Evolutionary conservation across 2,888 invertebrate species (phyloP).

Genomic region (Colostygia pectinataria): DNA sequence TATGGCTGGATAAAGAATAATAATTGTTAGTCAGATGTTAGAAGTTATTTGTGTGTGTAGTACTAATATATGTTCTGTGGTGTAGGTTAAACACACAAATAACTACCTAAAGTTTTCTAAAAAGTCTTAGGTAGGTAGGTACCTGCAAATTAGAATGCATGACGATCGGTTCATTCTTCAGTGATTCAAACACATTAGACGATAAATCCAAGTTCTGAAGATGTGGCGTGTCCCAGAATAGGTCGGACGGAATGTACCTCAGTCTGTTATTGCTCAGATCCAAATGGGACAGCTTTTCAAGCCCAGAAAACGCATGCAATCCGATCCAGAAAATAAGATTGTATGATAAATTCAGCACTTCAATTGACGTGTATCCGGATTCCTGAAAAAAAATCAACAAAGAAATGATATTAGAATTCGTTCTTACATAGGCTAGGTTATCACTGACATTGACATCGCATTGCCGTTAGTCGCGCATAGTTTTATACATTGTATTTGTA

Average conservation of each 20-base stretch:
- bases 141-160: conserved; percentile 80
- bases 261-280: conserved; percentile 85
- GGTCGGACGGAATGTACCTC: conserved; percentile 77
- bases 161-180: conserved; percentile 82
- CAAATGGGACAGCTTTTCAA: conserved; percentile 75
- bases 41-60: too few relatives aligned
- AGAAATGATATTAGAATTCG: too few relatives aligned
- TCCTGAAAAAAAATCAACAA: conserved; percentile 62
- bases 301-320: conserved; percentile 82
- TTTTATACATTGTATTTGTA: too few relatives aligned
- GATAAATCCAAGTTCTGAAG: conserved; percentile 82
- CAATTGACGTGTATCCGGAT: conserved; percentile 70
- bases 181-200: conserved; percentile 83
- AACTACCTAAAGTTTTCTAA: too few relatives aligned
- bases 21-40: too few relatives aligned
- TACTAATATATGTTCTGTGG: too few relatives aligned
- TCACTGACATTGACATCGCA: too few relatives aligned
- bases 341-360: conserved; percentile 79
- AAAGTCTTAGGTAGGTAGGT: conserved; percentile 15
- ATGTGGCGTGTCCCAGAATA: conserved; percentile 81
- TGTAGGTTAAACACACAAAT: too few relatives aligned
- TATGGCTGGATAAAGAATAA: too few relatives aligned
- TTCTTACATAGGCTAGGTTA: too few relatives aligned
- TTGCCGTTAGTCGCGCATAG: too few relatives aligned
- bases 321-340: conserved; percentile 85